Evolutionary conservation across 1,140 invertebrate species (phyloP).

Genomic region (Lordiphosa stackelbergi): DNA sequence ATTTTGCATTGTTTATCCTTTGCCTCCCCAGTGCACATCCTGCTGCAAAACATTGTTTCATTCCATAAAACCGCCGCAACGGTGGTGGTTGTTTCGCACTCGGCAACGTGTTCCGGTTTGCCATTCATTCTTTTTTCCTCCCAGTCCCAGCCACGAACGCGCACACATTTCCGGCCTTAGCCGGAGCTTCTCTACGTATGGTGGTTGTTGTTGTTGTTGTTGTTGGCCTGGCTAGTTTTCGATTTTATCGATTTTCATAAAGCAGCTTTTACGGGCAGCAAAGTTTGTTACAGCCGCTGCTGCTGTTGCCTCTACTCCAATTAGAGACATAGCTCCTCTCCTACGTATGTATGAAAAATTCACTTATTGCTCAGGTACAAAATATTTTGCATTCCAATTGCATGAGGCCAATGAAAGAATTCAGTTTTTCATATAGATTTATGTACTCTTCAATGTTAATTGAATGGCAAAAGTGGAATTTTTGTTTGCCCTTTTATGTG

Average conservation of each 20-base stretch:
- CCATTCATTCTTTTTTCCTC: constrained; percentile 36
- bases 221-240: constrained; percentile 56
- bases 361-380: constrained; percentile 25
- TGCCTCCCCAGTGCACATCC: constrained; percentile 39
- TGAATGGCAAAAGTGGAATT: constrained; percentile 1
- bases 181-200: constrained; percentile 3
- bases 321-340: constrained; percentile 37
- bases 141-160: constrained; percentile 45
- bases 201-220: constrained; percentile 34
- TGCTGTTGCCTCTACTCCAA: constrained; percentile 41
- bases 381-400: constrained; percentile 41
- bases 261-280: constrained; percentile 49
- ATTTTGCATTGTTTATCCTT: constrained; percentile 49
- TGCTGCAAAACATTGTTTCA: constrained; percentile 64
- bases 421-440: constrained; percentile 21
- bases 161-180: constrained; percentile 59
- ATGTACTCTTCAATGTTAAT: constrained; percentile 2
- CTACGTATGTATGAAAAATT: too few relatives aligned
- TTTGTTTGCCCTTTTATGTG: too few relatives aligned
- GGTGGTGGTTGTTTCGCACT: constrained; percentile 58
- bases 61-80: constrained; percentile 44
- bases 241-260: constrained; percentile 75
- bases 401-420: constrained; percentile 1
- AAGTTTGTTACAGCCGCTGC: constrained; percentile 25
- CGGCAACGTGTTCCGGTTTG: constrained; percentile 47